phyloP scores from a whole-genome alignment of 92 coral and sea anemone species.

The Blastomussa wellsi region DNA sequence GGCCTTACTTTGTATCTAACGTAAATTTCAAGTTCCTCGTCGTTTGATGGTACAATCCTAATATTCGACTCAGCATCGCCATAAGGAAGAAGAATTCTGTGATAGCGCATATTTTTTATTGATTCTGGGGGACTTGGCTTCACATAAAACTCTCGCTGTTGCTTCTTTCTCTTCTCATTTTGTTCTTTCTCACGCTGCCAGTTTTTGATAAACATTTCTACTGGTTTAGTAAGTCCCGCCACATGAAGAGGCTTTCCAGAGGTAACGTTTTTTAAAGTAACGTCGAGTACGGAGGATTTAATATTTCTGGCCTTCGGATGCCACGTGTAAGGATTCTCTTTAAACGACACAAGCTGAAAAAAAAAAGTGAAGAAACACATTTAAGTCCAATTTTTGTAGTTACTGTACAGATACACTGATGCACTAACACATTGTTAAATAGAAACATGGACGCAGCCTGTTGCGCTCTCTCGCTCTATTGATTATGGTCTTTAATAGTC shows the following conservation, averaged over 20 bases:
- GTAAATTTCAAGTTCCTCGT: conserved; percentile 49
- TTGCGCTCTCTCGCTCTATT: background rate
- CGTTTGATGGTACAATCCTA: conserved; percentile 58
- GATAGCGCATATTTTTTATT: conserved; percentile 64
- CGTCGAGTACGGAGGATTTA: conserved; percentile 73
- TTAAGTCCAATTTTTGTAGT: too few species aligned
- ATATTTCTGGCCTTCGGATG: conserved; percentile 52
- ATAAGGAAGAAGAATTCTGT: conserved; percentile 52
- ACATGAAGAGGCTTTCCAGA: conserved; percentile 60
- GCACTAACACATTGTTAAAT: background rate
- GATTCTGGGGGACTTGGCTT: conserved; percentile 63
- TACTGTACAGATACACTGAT: background rate
- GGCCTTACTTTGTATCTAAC: conserved; percentile 57
- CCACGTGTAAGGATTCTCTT: conserved; percentile 77
- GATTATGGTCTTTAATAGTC: too few species aligned
- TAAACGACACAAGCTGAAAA: conserved; percentile 62
- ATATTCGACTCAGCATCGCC: conserved; percentile 48
- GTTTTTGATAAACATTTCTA: conserved; percentile 51
- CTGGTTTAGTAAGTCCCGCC: conserved; percentile 55
- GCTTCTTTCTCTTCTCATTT: background rate
- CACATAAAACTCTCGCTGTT: conserved; percentile 30
- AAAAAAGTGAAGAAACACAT: background rate
- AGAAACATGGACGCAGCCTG: background rate
- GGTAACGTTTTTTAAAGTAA: conserved; percentile 59
- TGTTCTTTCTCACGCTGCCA: conserved; percentile 19